A percentile compares a stretch with the other conserved stretches of the same genome.
These are phyloP conservation scores for Theretra japonica DNA, from an alignment of 2,888 invertebrate genomes.

Conservation along the genomic window DNA sequence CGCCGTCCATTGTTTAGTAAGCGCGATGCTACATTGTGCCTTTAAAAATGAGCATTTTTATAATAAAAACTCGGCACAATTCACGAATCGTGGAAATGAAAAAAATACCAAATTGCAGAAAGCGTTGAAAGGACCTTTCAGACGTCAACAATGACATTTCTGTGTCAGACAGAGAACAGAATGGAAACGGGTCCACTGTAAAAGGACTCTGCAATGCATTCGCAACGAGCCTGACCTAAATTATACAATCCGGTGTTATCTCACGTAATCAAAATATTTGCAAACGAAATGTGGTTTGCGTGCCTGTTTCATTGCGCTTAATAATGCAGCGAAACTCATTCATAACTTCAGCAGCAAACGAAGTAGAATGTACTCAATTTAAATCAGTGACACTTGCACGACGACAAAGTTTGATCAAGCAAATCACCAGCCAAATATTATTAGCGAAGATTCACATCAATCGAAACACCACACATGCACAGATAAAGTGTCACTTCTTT, in stretches of 20 bases:
- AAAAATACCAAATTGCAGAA: not conserved
- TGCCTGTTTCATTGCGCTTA: constrained; percentile 33
- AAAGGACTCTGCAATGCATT: not conserved
- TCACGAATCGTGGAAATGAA: not conserved
- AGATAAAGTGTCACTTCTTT: too few relatives aligned
- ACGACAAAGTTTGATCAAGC: not conserved
- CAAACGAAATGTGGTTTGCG: constrained; percentile 4
- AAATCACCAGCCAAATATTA: not conserved
- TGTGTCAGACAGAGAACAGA: constrained; percentile 3
- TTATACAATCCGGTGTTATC: constrained; percentile 23
- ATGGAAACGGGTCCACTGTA: not conserved
- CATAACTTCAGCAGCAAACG: not conserved
- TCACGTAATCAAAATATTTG: constrained; percentile 19
- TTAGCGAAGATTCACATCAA: too few relatives aligned
- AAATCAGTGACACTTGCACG: not conserved
- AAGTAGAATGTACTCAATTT: not conserved
- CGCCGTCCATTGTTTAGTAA: constrained; percentile 1
- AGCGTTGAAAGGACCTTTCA: not conserved
- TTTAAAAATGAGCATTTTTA: not conserved
- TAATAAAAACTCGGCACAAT: not conserved
- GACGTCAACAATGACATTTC: constrained; percentile 15
- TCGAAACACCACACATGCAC: too few relatives aligned
- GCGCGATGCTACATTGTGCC: not conserved
- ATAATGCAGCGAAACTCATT: constrained; percentile 39
- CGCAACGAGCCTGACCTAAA: constrained; percentile 6